Evolutionary conservation across 2,888 invertebrate genomes (phyloP).

Genomic region (Choristoneura rosaceana): DNA sequence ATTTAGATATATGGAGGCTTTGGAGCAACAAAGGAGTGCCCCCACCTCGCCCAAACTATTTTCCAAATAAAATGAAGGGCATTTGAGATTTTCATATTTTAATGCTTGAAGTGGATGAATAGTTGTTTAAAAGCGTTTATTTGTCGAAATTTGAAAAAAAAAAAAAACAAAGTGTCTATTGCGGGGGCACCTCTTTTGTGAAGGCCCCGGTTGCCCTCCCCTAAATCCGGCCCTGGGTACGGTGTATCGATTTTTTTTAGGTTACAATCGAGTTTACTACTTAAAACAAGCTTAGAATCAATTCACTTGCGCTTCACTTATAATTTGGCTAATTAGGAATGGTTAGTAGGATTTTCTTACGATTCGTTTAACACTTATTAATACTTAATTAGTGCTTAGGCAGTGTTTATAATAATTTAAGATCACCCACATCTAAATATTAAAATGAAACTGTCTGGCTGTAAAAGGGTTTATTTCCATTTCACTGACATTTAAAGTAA

Average conservation of each 20-base stretch:
- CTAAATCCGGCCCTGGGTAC: too few relatives aligned
- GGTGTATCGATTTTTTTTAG: neutral
- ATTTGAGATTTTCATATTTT: too few relatives aligned
- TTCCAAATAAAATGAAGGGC: too few relatives aligned
- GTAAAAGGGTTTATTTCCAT: neutral
- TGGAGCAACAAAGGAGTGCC: too few relatives aligned
- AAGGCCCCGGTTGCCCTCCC: too few relatives aligned
- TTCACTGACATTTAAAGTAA: neutral
- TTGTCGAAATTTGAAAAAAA: too few relatives aligned
- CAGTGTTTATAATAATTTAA: conserved; percentile 38
- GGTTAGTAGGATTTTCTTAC: conserved; percentile 43
- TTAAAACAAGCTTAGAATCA: neutral
- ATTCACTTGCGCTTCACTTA: conserved; percentile 46
- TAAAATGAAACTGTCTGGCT: neutral
- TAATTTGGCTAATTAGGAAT: conserved; percentile 72
- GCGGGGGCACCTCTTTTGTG: too few relatives aligned
- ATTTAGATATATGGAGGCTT: too few relatives aligned
- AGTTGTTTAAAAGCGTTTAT: too few relatives aligned
- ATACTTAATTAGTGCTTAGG: conserved; percentile 40
- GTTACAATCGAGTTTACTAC: neutral
- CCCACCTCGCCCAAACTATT: too few relatives aligned
- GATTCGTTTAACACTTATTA: conserved; percentile 39
- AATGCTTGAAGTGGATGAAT: too few relatives aligned
- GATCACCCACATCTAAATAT: conserved; percentile 12
- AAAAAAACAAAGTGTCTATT: too few relatives aligned